Conservation (phyloP, 2,888 invertebrate species). For the Tipula helvola region DNA sequence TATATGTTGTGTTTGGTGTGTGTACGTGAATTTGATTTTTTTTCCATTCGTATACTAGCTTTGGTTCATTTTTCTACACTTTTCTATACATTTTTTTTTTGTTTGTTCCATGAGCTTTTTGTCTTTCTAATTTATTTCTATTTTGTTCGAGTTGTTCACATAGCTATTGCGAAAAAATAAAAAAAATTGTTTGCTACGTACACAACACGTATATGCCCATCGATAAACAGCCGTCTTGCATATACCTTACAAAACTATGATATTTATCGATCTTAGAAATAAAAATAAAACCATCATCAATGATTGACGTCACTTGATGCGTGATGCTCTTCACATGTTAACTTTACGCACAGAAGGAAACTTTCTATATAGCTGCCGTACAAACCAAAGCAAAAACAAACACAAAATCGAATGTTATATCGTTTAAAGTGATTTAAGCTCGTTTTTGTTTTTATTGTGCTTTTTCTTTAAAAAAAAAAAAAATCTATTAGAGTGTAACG, state of each 20-base stretch:
- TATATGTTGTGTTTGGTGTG: background rate
- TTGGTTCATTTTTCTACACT: background rate
- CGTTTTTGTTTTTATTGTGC: background rate
- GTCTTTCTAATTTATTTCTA: background rate
- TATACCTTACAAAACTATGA: background rate
- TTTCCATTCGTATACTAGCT: background rate
- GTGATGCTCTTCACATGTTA: background rate
- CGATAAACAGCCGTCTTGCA: background rate
- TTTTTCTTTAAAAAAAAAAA: background rate
- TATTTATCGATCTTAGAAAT: background rate
- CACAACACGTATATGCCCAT: background rate
- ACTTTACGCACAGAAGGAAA: background rate
- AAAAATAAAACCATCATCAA: background rate
- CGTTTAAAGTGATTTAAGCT: background rate
- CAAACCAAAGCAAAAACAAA: background rate
- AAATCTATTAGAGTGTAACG: background rate
- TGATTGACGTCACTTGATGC: background rate
- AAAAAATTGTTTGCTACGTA: background rate
- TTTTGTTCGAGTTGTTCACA: background rate
- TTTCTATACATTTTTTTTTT: background rate
- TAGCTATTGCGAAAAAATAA: background rate
- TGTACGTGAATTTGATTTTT: background rate
- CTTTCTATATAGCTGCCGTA: background rate
- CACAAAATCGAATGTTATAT: background rate
- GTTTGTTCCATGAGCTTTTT: background rate